A percentile compares a stretch with the other conserved stretches of the same genome.
Evolutionary conservation across 2,888 invertebrate genomes (phyloP).

Genomic region (Ischnura elegans): DNA sequence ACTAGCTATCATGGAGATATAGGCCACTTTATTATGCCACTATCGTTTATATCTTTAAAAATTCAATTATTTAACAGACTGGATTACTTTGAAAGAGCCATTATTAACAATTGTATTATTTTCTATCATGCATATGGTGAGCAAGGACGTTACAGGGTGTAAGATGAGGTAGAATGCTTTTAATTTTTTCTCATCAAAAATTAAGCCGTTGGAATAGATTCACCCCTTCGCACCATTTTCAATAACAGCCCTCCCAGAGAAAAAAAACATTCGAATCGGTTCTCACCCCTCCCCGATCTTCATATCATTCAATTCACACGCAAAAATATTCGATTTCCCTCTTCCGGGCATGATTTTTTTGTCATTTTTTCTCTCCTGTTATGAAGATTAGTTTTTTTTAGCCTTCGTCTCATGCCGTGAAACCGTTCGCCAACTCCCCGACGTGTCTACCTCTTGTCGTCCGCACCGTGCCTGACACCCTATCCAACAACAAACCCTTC

Average conservation of each 20-base stretch:
- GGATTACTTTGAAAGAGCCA: too few species aligned
- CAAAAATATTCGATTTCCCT: conserved; percentile 16
- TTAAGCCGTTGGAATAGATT: background rate
- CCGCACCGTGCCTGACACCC: background rate
- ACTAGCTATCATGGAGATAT: too few species aligned
- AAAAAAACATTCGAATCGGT: background rate
- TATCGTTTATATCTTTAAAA: too few species aligned
- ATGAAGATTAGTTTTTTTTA: conserved; percentile 62
- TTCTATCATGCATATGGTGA: background rate
- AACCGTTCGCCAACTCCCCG: background rate
- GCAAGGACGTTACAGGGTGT: too few species aligned
- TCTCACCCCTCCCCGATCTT: background rate
- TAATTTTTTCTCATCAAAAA: background rate
- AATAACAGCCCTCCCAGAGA: too few species aligned
- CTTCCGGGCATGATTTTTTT: background rate
- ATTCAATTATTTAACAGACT: too few species aligned
- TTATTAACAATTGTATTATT: background rate
- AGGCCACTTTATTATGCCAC: too few species aligned
- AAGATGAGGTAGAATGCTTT: background rate
- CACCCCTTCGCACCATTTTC: background rate
- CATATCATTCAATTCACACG: background rate
- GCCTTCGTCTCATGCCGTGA: conserved; percentile 30
- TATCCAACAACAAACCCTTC: background rate
- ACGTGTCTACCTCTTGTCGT: background rate
- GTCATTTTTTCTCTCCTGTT: conserved; percentile 40